Evolutionary conservation across 2,888 invertebrate genomes (phyloP).

Genomic region (Lepidonotus clava): DNA sequence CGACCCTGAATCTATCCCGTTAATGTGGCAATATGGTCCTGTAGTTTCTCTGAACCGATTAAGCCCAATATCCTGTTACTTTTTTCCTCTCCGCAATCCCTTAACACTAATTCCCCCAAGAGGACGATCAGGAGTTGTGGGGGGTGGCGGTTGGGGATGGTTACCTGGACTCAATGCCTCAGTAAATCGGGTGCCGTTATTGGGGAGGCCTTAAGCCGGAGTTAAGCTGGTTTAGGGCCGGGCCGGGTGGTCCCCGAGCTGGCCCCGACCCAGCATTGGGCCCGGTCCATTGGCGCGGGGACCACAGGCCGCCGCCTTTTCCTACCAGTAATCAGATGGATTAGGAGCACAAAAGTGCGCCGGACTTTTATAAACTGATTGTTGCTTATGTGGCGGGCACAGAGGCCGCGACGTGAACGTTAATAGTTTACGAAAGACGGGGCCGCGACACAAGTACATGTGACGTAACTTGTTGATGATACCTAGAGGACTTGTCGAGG

Average conservation of each 20-base stretch:
- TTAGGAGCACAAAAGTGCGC: conserved; percentile 10
- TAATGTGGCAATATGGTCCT: conserved; percentile 9
- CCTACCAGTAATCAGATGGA: background rate
- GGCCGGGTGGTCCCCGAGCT: background rate
- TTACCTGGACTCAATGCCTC: background rate
- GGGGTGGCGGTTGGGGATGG: background rate
- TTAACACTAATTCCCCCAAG: background rate
- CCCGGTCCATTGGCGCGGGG: background rate
- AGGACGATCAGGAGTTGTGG: background rate
- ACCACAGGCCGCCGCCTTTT: background rate
- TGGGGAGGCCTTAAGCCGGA: background rate
- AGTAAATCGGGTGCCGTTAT: background rate
- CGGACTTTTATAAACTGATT: conserved; percentile 46
- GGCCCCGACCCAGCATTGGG: background rate
- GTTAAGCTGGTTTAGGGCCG: background rate
- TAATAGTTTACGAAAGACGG: conserved; percentile 14
- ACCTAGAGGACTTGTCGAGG: background rate
- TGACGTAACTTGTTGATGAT: conserved; percentile 47
- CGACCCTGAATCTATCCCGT: too few relatives aligned
- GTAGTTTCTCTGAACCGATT: background rate
- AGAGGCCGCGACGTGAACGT: background rate
- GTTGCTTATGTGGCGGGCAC: background rate
- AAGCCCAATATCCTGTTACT: conserved; percentile 13
- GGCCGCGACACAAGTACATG: background rate
- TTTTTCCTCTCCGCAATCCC: background rate